Evolutionary conservation across 2,888 invertebrate genomes (phyloP), one percentile per base, ranked within the genome.

Genomic region (Torymus auratus): DNA sequence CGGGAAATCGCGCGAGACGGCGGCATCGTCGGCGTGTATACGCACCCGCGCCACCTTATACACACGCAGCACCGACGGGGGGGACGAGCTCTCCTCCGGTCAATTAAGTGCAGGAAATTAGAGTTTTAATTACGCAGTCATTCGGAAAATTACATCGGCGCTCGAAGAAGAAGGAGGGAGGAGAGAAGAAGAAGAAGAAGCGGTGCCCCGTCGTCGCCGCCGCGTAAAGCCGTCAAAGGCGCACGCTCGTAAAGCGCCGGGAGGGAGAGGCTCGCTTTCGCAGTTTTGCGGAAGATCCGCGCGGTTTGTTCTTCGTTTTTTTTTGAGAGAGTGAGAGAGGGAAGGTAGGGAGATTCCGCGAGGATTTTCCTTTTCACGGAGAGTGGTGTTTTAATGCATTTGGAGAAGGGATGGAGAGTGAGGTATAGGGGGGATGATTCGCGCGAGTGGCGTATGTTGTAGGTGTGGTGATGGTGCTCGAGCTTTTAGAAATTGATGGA

Each of bases 71-170:
- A 28, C 28, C 28, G 58, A 71, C 28, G 81, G 23, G 28, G 60
- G 67, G 71, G 82, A 80, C 74, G 56, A 53, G 76, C 17, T 41
- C 14, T 20, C 88, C 89, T 90, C 88, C 88, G 90, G 90, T 90
- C 91, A 91, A 91, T 91, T 91, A 91, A 90, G 90, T 89, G 89
- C 91, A 91, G 91, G 91, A 91, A 91, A 91, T 91, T 90, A 91
- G 91, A 90, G 90, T 90, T 91, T 91, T 91, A 91, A 91, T 90
- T 90, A 91, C 90, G 90, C 90, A 91, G 91, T 90, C 91, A 91
- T 91, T 91, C 91, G 89, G 91, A 91, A 91, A 91, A 91, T 91
- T 91, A 91, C 90, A 90, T 90, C 88, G 91, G 89, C 85, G 88
- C 86, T 70, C 64, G 76, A 68, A 77, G 72, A 60, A 71, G 75